phyloP scores from a whole-genome alignment of 2,113 vertebrate species.

The Rhabdornis inornatus region DNA sequence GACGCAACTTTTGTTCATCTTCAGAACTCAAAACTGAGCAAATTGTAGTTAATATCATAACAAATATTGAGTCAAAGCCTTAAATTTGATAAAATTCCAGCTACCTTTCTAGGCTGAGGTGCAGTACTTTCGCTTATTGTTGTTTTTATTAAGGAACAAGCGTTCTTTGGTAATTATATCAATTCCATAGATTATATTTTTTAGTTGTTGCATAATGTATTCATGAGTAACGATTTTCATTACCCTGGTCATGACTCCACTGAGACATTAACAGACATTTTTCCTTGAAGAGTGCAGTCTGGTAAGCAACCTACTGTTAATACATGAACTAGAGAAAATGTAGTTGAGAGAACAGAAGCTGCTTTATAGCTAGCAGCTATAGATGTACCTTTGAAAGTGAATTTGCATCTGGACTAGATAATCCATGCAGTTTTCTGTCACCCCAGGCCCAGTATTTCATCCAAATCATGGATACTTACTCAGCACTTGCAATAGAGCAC shows the following conservation, averaged over 20 bases:
- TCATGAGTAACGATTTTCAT: not conserved
- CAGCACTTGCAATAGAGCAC: not conserved
- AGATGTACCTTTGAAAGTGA: conserved; percentile 13
- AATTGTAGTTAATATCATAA: not conserved
- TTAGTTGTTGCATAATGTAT: not conserved
- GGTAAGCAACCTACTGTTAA: not conserved
- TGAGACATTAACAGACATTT: not conserved
- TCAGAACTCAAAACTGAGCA: not conserved
- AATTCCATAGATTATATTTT: not conserved
- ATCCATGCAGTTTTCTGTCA: not conserved
- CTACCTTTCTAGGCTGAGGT: not conserved
- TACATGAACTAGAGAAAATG: not conserved
- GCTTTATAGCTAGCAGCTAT: conserved; percentile 3
- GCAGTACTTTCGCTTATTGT: not conserved
- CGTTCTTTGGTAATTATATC: not conserved
- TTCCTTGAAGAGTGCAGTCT: not conserved
- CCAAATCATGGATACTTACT: not conserved
- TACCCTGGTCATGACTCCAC: not conserved
- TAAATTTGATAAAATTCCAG: not conserved
- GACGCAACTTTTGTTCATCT: not conserved
- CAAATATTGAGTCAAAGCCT: not conserved
- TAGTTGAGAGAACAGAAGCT: not conserved
- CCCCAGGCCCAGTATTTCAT: not conserved
- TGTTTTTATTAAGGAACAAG: conserved; percentile 16
- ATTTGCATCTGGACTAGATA: conserved; percentile 1